Conservation (phyloP, 2,113 vertebrate genomes). For the Okapia johnstoni region DNA sequence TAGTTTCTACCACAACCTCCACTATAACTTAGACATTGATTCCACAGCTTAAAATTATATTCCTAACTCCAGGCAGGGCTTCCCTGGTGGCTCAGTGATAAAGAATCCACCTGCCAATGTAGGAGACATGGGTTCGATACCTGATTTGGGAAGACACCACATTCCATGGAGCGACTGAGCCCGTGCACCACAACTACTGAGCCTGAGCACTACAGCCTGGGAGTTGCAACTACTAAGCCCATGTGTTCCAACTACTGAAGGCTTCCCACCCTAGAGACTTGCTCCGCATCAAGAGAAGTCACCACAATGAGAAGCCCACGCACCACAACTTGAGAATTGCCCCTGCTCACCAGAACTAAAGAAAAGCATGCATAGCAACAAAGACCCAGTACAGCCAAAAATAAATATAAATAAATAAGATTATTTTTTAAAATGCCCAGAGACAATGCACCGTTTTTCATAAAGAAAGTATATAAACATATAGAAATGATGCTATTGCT, state of each 20-base stretch:
- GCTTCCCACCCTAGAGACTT: fast-evolving
- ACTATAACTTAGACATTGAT: background rate
- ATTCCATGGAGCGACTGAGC: background rate
- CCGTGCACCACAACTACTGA: background rate
- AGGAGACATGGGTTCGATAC: background rate
- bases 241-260: background rate
- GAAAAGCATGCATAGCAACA: background rate
- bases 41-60: background rate
- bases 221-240: background rate
- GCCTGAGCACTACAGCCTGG: no score
- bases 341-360: background rate
- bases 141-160: background rate
- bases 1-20: background rate
- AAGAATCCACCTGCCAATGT: background rate
- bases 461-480: background rate
- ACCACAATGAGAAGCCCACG: background rate
- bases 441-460: background rate
- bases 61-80: background rate
- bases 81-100: background rate
- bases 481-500: background rate
- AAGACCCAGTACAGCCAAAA: background rate
- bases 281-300: background rate
- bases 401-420: background rate
- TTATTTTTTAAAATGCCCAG: background rate
- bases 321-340: background rate